phyloP scores from a whole-genome alignment of 2,113 vertebrate species.

The Narcine bancroftii region DNA sequence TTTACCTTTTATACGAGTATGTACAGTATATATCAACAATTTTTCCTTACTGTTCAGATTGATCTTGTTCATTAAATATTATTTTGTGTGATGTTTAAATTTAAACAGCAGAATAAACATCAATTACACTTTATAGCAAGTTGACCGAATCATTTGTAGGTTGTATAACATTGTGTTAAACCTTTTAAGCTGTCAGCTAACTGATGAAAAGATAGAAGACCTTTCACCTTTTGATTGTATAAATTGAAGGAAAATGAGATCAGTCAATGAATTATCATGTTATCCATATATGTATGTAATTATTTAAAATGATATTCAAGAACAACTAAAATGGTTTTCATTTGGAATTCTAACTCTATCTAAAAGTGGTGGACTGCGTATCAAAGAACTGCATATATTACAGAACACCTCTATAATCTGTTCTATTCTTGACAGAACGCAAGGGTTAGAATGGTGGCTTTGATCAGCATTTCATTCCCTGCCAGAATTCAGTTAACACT shows the following conservation, averaged over 20 bases:
- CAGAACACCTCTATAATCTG: neutral
- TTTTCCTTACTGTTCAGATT: neutral
- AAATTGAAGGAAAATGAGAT: neutral
- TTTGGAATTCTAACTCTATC: no score
- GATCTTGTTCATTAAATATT: neutral
- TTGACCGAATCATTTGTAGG: neutral
- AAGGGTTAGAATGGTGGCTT: neutral
- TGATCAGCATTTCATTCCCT: neutral
- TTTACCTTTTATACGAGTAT: no score
- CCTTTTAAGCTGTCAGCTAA: no score
- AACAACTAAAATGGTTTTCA: neutral
- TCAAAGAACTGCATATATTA: neutral
- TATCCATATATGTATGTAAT: neutral
- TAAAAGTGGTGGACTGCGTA: no score
- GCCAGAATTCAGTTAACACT: neutral
- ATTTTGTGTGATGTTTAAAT: neutral
- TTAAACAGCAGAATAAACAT: neutral
- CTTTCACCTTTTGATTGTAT: neutral
- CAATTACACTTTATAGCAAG: neutral
- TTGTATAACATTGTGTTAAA: neutral
- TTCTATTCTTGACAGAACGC: neutral
- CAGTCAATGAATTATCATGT: neutral
- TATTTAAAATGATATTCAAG: neutral
- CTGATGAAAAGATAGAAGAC: neutral
- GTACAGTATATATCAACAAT: neutral